A percentile compares a stretch with the other conserved stretches of the same genome.
Conservation (phyloP, 2,113 vertebrate species). For the Myotis yumanensis region DNA sequence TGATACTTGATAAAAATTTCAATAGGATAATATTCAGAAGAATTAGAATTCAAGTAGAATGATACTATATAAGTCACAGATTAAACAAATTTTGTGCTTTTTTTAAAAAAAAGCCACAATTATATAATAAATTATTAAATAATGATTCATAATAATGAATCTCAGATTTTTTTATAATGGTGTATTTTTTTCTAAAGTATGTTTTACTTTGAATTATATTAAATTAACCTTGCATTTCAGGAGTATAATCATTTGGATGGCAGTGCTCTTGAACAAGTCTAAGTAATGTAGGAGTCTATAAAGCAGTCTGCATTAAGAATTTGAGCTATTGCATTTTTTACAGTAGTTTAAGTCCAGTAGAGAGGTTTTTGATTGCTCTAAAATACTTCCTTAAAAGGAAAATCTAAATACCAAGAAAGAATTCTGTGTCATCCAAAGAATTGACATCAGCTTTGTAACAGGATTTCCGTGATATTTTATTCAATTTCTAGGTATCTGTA, state of each 20-base stretch:
- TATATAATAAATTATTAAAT: background rate
- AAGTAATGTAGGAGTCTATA: background rate
- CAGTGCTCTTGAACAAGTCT: background rate
- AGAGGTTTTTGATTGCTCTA: background rate
- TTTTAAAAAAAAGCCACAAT: background rate
- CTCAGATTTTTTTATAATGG: slow-evolving; percentile 27
- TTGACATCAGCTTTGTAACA: background rate
- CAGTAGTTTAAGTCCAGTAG: background rate
- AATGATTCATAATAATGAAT: background rate
- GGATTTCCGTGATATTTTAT: slow-evolving; percentile 11
- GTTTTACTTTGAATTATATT: slow-evolving; percentile 25
- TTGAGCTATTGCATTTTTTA: slow-evolving; percentile 3
- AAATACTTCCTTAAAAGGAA: slow-evolving; percentile 27
- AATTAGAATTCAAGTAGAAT: slow-evolving; percentile 32
- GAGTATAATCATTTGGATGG: background rate
- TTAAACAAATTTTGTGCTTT: slow-evolving; percentile 10
- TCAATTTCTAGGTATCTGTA: background rate
- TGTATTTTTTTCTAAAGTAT: background rate
- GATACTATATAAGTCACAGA: background rate
- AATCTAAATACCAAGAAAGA: slow-evolving; percentile 37
- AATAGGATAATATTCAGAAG: background rate
- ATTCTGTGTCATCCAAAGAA: background rate
- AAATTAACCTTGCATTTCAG: background rate
- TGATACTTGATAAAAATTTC: background rate
- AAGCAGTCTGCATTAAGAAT: background rate